Evolutionary conservation across 2,888 invertebrate species (phyloP).

Genomic region (Globia sparganii): DNA sequence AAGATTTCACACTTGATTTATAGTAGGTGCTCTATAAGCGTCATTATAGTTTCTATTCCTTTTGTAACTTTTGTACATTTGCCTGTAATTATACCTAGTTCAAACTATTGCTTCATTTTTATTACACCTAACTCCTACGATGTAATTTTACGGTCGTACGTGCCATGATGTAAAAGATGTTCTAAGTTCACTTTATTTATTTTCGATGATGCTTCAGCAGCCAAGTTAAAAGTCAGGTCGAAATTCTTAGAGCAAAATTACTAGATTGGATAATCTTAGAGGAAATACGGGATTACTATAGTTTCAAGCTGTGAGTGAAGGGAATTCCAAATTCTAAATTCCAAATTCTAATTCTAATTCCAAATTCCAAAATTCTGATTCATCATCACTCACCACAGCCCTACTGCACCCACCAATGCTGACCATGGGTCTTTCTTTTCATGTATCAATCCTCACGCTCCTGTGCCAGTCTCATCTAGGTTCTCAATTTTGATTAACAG

Average conservation of each 20-base stretch:
- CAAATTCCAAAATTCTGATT: no score
- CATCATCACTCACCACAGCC: no score
- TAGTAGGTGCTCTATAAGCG: not conserved
- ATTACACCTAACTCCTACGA: not conserved
- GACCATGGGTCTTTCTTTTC: no score
- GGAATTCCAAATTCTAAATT: no score
- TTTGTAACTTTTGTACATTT: conserved; percentile 23
- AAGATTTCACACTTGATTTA: conserved; percentile 32
- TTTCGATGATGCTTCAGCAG: not conserved
- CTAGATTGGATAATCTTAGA: no score
- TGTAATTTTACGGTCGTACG: conserved; percentile 39
- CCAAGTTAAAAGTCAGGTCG: conserved; percentile 3
- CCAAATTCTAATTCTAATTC: no score
- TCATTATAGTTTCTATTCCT: conserved; percentile 3
- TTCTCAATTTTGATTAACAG: no score
- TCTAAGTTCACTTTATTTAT: not conserved
- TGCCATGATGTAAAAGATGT: conserved; percentile 13
- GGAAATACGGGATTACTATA: no score
- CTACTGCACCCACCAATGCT: no score
- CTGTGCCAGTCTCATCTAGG: no score
- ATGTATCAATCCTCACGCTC: no score
- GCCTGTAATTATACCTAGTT: conserved; percentile 36
- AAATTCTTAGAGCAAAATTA: not conserved
- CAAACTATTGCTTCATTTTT: conserved; percentile 24
- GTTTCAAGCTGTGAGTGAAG: no score